Evolutionary conservation across 2,797 vertebrate genomes (phyloP), one percentile per base, ranked within the genome.

Genomic region (Pteropus rufus): DNA sequence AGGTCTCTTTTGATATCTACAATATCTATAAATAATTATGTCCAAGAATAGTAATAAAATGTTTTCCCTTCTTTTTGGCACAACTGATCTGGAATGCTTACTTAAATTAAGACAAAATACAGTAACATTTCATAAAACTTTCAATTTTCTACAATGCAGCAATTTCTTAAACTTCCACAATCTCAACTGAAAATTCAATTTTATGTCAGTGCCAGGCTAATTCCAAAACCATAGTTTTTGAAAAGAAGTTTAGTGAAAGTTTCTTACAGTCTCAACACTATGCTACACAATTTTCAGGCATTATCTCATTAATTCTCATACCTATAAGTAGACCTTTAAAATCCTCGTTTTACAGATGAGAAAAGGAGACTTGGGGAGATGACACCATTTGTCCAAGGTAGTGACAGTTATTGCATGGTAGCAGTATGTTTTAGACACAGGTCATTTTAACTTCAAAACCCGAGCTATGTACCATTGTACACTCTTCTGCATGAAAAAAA

Each of bases 151-250:
- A 89, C 60, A 92, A 90, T 82, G 81, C 15, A 84, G 67, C 70
- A 90, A 82, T 93, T 96, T 92, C 36, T 73, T 91, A 91, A 96
- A 90, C 16, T 58, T 96, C 60, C 34, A 60, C 2, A 77, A 81
- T 92, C 60, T 96, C 67, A 82, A 85, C 15, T 70, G 26, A 62
- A 95, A 97, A 96, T 96, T 90, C 94, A 92, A 97, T 89, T 81
- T 36, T 76, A 23, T 89, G 82, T 94, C 87, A 89, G 14, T 76
- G 36, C 58, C 96, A 95, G 54, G 36, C 87, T 93, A 96, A 83
- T 96, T 94, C 82, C 75, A 67, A 95, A 96, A 97, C 70, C 23
- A 62, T 64, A 60, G 29, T 93, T 92, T 94, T 64, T 69, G 36
- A 86, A 90, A 91, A 96, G 31, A 96, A 18, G 9, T 89, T 94